Base-by-base conservation (phyloP, 2,888 invertebrate genomes). In the Drosophila yooni region DNA sequence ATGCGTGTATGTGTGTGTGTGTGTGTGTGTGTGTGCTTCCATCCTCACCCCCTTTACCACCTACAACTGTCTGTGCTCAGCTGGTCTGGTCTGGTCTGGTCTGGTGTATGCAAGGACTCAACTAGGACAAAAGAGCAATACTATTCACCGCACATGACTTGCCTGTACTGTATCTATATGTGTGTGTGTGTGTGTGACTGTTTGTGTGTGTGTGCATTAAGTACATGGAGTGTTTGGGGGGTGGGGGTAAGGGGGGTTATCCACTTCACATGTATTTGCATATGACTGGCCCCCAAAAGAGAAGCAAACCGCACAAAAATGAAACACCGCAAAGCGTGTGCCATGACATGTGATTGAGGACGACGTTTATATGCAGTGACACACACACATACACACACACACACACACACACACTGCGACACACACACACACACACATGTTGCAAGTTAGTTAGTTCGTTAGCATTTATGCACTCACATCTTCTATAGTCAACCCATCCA, bases 321-420 rank as follows among this genome's bases (percentile, higher is more conserved):
- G 85, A 88, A 85, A 85, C 89, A 87, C 85, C 89, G 89, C 85
- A 87, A 85, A 87, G 79, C 84, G 85, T 87, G 82, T 82, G 80
- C 80, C 88, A 76, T 90, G 88, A 89, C 89, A 89, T 90, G 85
- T 89, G 90, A 90, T 90, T 90, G 89, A 89, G 82, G 82, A 90
- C 82, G 88, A 88, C 90, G 79, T 88, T 88, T 80, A 86, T 83
- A 70, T 76, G 84, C 76, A 78, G 58, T 53, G 70, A 69, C 76
- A 61, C 53, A 74, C 66, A 70, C 64, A 62, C 54, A 62, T 25
- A 57, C 38, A 53, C 25, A 51, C 40, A 60, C 57, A 62, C 34
- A 69, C 48, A 69, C 48, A 51, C 40, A 61, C 53, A 64, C 40
- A 61, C 34, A 57, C 61, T 51, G 40, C 40, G 56, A 71, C 43